These are phyloP conservation scores for Ephialtes manifestator DNA, from an alignment of 2,888 invertebrate genomes.

Conservation along the genomic window DNA sequence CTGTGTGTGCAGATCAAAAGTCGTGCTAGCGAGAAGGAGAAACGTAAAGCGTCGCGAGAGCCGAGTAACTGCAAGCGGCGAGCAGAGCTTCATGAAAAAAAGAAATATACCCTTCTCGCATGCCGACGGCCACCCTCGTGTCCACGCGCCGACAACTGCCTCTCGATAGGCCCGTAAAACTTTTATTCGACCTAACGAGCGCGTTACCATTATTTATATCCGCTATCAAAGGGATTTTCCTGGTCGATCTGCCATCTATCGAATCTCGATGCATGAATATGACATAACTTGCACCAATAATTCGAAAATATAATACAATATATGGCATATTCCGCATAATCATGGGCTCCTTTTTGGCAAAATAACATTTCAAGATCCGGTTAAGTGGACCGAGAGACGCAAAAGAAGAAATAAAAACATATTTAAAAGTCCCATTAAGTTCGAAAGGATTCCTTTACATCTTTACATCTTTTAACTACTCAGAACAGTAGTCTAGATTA, in stretches of 20 bases:
- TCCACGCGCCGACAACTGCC: constrained; percentile 67
- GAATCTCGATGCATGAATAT: constrained; percentile 24
- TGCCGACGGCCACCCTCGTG: constrained; percentile 62
- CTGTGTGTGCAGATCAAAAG: constrained; percentile 40
- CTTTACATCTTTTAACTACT: no score
- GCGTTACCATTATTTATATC: constrained; percentile 81
- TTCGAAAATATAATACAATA: constrained; percentile 7
- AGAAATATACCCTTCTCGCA: constrained; percentile 40
- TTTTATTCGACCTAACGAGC: constrained; percentile 83
- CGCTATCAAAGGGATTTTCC: constrained; percentile 76
- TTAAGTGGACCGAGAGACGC: not conserved
- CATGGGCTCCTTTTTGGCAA: not conserved
- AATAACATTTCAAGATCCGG: not conserved
- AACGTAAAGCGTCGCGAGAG: constrained; percentile 40
- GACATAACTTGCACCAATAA: constrained; percentile 5
- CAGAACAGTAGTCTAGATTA: no score
- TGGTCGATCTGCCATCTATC: constrained; percentile 60
- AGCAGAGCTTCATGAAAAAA: constrained; percentile 31
- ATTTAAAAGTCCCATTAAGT: no score
- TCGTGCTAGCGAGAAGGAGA: constrained; percentile 21
- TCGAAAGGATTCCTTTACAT: no score
- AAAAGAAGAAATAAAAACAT: no score
- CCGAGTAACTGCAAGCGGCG: constrained; percentile 44
- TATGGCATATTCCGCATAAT: not conserved
- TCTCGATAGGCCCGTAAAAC: constrained; percentile 81